Percentiles rank a stretch among this genome's conserved stretches.
Conservation (phyloP, 2,113 vertebrate species). For the Lampris incognitus region DNA sequence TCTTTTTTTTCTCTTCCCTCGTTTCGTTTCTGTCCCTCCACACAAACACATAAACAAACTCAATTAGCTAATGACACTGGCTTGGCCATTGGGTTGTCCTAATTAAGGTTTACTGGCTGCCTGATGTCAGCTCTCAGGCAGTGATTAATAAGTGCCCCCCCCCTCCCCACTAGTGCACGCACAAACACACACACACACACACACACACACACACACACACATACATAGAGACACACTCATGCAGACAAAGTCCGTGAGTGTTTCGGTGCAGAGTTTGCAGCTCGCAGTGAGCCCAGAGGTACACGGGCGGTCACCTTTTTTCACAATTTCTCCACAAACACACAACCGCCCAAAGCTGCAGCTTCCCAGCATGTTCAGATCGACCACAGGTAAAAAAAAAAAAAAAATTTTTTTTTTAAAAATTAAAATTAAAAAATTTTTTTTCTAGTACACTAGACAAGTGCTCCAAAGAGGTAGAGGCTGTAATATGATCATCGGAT, state of each 20-base stretch:
- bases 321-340: conserved; percentile 59
- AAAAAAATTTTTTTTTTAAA: conserved; percentile 42
- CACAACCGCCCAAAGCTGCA: conserved; percentile 44
- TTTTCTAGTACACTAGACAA: conserved; percentile 39
- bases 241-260: neutral
- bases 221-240: conserved; percentile 1
- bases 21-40: conserved; percentile 51
- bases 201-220: conserved; percentile 1
- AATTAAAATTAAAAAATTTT: neutral
- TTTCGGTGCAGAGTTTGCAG: neutral
- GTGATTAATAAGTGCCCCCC: conserved; percentile 76
- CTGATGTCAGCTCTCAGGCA: conserved; percentile 79
- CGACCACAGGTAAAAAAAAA: conserved; percentile 56
- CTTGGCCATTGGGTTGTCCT: conserved; percentile 79
- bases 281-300: conserved; percentile 27
- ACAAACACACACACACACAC: conserved; percentile 33
- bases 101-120: conserved; percentile 82
- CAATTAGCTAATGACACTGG: conserved; percentile 84
- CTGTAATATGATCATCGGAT: conserved; percentile 74
- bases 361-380: conserved; percentile 44
- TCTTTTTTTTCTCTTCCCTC: conserved; percentile 22
- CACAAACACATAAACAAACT: conserved; percentile 83
- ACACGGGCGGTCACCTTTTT: conserved; percentile 35
- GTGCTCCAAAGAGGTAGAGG: conserved; percentile 51
- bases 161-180: neutral